Conservation (phyloP, 2,113 vertebrate genomes). For the Colistium nudipinnis region DNA sequence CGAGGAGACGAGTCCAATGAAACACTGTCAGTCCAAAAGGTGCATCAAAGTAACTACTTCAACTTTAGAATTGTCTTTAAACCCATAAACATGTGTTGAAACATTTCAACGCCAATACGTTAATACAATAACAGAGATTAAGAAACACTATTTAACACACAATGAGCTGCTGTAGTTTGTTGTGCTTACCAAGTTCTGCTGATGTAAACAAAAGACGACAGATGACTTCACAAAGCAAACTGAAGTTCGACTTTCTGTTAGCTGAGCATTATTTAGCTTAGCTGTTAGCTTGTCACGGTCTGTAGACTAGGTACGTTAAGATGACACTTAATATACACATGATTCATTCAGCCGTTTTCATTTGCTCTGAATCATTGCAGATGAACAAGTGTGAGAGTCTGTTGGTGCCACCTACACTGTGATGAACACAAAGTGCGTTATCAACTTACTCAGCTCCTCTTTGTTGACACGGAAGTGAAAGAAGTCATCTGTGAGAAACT, state of each 20-base stretch:
- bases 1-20: not conserved
- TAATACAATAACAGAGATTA: no score
- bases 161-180: not conserved
- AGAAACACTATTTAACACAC: not conserved
- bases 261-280: slow-evolving; percentile 24
- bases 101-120: no score
- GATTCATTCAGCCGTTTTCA: not conserved
- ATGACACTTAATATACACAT: not conserved
- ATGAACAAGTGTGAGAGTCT: not conserved
- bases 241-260: not conserved
- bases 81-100: no score
- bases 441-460: not conserved
- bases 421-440: no score
- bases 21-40: not conserved
- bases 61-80: no score
- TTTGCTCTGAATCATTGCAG: not conserved
- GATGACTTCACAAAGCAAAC: not conserved
- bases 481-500: fast-evolving
- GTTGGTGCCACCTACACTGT: slow-evolving; percentile 30
- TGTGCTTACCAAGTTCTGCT: not conserved
- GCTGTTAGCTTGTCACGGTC: not conserved
- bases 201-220: not conserved
- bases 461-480: slow-evolving; percentile 54
- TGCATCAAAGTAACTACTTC: no score
- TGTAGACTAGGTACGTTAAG: not conserved